Evolutionary conservation across 2,113 vertebrate genomes (phyloP), one percentile per base, ranked within the genome.

Genomic region (Elaphurus davidianus): DNA sequence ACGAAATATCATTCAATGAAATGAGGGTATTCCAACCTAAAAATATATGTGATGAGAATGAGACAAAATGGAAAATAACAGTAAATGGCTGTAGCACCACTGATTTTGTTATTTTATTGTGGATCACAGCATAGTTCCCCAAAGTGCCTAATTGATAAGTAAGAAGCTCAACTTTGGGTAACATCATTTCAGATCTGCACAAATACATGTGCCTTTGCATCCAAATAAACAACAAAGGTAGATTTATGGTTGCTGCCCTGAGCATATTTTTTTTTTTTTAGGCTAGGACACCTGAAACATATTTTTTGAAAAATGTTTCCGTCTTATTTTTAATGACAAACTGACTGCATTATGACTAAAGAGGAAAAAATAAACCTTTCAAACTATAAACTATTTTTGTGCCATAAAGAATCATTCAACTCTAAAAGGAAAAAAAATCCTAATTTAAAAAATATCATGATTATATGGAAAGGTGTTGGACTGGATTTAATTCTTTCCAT

Each of bases 401-500:
- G 96, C 97, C 98, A 98, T 98, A 98, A 98, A 98, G 59, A 89
- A 86, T 97, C 93, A 96, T 96, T 97, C 90, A 96, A 90, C 90
- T 97, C 98, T 78, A 74, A 99, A 98, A 98, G 92, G 92, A 94
- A 94, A 96, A 96, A 97, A 98, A 98, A 52, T 92, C 52, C 71
- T 98, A 98, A 98, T 99, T 99, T 98, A 92, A 98, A 99, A 98
- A 98, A 98, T 6, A 23, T 98, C 97, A 94, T 99, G 98, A 98
- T 98, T 98, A 98, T 97, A 98, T 98, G 89, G 86, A 98, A 98
- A 98, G 98, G 96, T 98, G 98, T 98, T 71, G 40, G 91, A 64
- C 98, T 98, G 98, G 93, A 97, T 98, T 98, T 98, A 84, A 98
- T 98, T 97, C 89, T 95, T 98, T 98, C 97, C 91, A 4, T 98